Base-by-base conservation (phyloP, 2,797 vertebrate species). In the Onychomys leucogaster region DNA sequence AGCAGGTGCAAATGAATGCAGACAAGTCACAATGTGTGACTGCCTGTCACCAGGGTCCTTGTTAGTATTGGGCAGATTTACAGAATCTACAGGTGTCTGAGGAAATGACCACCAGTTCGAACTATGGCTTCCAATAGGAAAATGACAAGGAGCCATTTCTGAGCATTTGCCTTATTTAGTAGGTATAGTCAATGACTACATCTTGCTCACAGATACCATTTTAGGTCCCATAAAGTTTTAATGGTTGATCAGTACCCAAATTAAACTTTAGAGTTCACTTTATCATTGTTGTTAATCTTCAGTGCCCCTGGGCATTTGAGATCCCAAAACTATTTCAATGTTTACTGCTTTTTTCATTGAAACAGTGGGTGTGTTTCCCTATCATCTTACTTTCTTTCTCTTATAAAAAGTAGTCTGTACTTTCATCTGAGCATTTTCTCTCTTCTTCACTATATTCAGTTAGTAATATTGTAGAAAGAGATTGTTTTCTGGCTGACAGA, bases 361-460 rank as follows among this genome's bases (percentile, higher is more conserved):
- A 73, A 59, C 63, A 43, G 32, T 93, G 46, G 21, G 19, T 80
- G 52, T 6, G 6, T 77, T 78, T 71, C 19, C 12, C 11, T 43
- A 43, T 81, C 17, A 65, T 90, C 9, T 34, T 34, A 32, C 67
- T 92, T 77, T 59, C 71, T n/a, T 55, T 90, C 41, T 92, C 13
- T 57, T 41, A n/a, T 77, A 78, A 78, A 69, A 49, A 49, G 27
- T 34, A 61, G 12, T 81, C 86, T 81, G 25, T 81, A 32, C 75
- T 90, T 80, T 86, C 32, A n/a, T 84, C 32, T 93, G 61, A 59
- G 75, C 37, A 87, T 78, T 71, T 93, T 75, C n/a, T 96, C 65
- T 75, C 43, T 49, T 92, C 85, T 89, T 78, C 27, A 49, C 32
- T 67, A 27, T 81, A 65, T 81, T 93, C 81, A 90, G 29, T 93